Evolutionary conservation across 2,888 invertebrate species (phyloP), one percentile per base, ranked within the genome.

Genomic region (Drosophila affinis): DNA sequence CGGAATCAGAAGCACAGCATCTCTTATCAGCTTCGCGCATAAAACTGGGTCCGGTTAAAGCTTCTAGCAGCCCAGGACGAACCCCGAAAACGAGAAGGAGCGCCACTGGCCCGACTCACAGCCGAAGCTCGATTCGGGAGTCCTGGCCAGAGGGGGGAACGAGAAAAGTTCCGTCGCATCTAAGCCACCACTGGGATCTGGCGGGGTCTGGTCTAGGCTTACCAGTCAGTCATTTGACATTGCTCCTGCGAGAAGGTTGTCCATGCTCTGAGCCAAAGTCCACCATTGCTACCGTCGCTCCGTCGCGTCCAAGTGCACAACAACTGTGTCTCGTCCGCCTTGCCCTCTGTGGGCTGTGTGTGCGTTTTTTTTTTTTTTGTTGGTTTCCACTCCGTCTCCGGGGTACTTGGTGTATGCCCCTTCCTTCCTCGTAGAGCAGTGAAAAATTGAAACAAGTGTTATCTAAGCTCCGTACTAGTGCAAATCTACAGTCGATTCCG

Each of bases 231-330:
- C 89, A 88, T 88, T 91, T 89, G 91, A 89, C 91, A 87, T 89
- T 91, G 90, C 84, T 91, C 86, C 90, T 87, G 82, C 82, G 76
- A 82, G 85, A 91, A 90, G 90, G 91, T 90, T 90, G 91, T 89
- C 84, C 83, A 68, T 82, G 83, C 85, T 81, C 81, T 69, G 29
- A 68, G 63, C 62, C 51, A 58, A 71, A 51, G 39, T 39, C 76
- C 73, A 69, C 72, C 75, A 56, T 71, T 58, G 72, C 63, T 59
- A 27, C 45, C 57, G 55, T 61, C 60, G 64, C 54, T 69, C 62
- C 68, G 69, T 60, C 64, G 63, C 63, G 63, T 63, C 63, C 54
- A 63, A 70, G 52, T 63, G 58, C 60, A 59, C 45, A 67, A 56
- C 39, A 62, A 46, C 49, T 5, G 34, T 34, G 34, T 5, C 14